Conservation (phyloP, 2,113 vertebrate species). For the Tragelaphus scriptus region DNA sequence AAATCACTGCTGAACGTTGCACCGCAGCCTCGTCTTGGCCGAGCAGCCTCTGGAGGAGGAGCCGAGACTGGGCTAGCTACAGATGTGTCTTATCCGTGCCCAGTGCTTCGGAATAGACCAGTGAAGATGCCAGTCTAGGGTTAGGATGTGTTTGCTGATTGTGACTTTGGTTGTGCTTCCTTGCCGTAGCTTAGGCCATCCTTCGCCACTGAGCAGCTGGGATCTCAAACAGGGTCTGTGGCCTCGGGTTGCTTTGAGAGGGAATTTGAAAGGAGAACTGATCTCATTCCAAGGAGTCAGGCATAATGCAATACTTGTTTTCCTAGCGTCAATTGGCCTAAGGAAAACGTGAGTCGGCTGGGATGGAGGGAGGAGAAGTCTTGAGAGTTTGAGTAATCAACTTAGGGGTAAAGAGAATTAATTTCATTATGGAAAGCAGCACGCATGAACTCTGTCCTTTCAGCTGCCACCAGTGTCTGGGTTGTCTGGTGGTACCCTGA, state of each 20-base stretch:
- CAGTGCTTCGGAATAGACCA: not conserved
- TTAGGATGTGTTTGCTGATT: not conserved
- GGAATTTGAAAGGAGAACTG: slow-evolving; percentile 63
- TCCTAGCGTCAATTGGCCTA: slow-evolving; percentile 48
- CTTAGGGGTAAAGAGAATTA: slow-evolving; percentile 12
- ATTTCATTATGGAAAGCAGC: slow-evolving; percentile 5
- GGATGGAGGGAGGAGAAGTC: not conserved
- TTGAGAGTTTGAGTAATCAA: slow-evolving; percentile 38
- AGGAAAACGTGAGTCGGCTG: slow-evolving; percentile 52
- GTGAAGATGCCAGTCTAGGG: not conserved
- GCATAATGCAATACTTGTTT: slow-evolving; percentile 64
- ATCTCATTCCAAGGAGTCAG: slow-evolving; percentile 55
- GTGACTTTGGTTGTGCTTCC: not conserved
- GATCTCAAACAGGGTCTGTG: slow-evolving; percentile 42
- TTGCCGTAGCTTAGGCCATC: not conserved
- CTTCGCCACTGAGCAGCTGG: slow-evolving; percentile 4
- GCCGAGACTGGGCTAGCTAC: slow-evolving; percentile 12
- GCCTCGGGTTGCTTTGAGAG: slow-evolving; percentile 55
- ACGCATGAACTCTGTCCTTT: not conserved
- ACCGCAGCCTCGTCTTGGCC: not conserved
- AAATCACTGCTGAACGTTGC: slow-evolving; percentile 3
- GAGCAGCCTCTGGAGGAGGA: not conserved
- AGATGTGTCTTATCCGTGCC: not conserved
- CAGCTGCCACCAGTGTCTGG: not conserved
- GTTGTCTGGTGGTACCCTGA: not conserved